A percentile compares a stretch with the other conserved stretches of the same genome.
phyloP scores from a whole-genome alignment of 2,888 invertebrate species.

The Himalopsyche tibetana region DNA sequence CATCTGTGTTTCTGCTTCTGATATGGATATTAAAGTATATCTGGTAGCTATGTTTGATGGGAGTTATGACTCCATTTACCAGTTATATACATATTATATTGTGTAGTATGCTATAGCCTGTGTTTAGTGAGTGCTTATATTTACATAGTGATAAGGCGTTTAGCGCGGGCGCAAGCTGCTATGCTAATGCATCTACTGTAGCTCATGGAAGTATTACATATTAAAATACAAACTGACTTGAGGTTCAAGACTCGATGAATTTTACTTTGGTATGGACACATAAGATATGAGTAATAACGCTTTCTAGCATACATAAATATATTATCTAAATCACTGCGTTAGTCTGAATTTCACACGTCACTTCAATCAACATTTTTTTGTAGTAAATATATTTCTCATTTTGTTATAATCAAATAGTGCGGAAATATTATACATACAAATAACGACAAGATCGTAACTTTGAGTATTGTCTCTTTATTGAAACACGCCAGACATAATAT shows the following conservation, averaged over 20 bases:
- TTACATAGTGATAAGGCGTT: constrained; percentile 40
- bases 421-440: too few species aligned
- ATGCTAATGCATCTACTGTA: constrained; percentile 24
- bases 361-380: too few species aligned
- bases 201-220: background rate
- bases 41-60: constrained; percentile 31
- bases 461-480: too few species aligned
- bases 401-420: too few species aligned
- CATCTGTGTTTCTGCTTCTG: background rate
- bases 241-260: background rate
- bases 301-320: too few species aligned
- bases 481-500: too few species aligned
- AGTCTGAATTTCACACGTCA: too few species aligned
- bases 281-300: background rate
- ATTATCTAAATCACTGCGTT: too few species aligned
- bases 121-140: constrained; percentile 32
- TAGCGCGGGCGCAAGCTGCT: constrained; percentile 40
- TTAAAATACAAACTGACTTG: background rate
- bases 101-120: constrained; percentile 14
- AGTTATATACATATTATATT: constrained; percentile 4
- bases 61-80: constrained; percentile 31
- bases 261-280: background rate
- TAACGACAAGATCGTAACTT: too few species aligned
- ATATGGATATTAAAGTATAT: constrained; percentile 19
- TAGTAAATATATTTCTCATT: too few species aligned